Conservation (phyloP, 2,797 vertebrate genomes). For the Tarsius wallacei region DNA sequence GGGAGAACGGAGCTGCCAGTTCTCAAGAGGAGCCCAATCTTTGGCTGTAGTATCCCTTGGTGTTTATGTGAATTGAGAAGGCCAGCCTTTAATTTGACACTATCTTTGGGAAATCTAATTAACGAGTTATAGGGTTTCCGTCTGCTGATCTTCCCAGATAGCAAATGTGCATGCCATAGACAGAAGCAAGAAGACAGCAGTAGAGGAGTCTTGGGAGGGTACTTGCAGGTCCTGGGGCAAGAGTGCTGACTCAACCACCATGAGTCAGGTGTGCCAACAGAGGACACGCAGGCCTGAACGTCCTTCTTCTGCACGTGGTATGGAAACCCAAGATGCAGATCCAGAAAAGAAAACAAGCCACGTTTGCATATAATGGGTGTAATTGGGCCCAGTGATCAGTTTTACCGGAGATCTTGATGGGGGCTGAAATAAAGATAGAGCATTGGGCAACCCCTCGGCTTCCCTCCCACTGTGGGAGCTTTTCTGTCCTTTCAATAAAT, state of each 20-base stretch:
- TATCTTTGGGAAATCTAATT: constrained; percentile 80
- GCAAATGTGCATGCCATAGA: constrained; percentile 42
- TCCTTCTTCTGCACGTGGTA: not conserved
- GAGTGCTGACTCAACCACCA: constrained; percentile 65
- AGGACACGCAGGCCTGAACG: not conserved
- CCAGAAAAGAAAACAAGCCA: not conserved
- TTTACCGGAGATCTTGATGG: not conserved
- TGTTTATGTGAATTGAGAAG: constrained; percentile 68
- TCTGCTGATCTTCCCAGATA: constrained; percentile 79
- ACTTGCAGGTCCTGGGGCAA: constrained; percentile 57
- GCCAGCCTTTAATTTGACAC: constrained; percentile 79
- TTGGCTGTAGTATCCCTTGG: constrained; percentile 20
- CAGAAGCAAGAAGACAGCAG: constrained; percentile 26
- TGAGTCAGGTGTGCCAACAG: constrained; percentile 64
- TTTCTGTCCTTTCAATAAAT: too few species aligned
- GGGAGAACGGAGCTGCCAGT: not conserved
- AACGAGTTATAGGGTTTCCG: constrained; percentile 71
- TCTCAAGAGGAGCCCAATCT: not conserved
- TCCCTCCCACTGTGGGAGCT: too few species aligned
- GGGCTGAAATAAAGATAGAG: not conserved
- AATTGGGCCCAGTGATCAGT: not conserved
- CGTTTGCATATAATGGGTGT: not conserved
- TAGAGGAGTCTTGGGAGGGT: not conserved
- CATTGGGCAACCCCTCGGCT: too few species aligned
- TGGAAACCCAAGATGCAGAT: not conserved